Conservation (phyloP, 1,140 invertebrate genomes). For the Papilio aristodemus region DNA sequence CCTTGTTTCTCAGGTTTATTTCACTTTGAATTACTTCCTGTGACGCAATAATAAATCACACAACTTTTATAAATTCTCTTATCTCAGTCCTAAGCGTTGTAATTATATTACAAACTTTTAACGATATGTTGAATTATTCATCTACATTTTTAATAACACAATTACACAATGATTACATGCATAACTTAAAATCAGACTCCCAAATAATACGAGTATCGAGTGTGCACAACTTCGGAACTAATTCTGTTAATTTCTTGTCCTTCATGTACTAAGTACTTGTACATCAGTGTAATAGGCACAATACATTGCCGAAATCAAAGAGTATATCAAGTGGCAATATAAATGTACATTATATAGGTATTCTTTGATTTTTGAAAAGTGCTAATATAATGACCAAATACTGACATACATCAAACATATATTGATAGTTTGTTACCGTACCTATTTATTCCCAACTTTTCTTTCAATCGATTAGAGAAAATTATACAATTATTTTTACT, state of each 20-base stretch:
- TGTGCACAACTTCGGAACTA: neutral
- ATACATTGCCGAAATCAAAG: slow-evolving; percentile 2
- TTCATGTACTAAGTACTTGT: neutral
- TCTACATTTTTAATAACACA: neutral
- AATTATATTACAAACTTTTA: neutral
- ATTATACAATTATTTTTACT: no score
- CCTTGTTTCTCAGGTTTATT: slow-evolving; percentile 28
- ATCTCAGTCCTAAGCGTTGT: neutral
- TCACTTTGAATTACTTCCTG: slow-evolving; percentile 30
- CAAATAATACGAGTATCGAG: slow-evolving; percentile 1
- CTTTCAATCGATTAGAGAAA: no score
- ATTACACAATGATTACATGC: neutral
- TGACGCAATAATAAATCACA: slow-evolving; percentile 32
- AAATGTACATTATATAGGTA: no score
- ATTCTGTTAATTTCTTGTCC: neutral
- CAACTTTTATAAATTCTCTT: neutral
- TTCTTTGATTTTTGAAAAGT: no score
- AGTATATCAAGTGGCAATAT: neutral
- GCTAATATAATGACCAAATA: no score
- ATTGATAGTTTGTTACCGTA: no score
- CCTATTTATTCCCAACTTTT: no score
- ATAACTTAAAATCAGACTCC: neutral
- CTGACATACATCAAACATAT: no score
- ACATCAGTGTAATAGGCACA: slow-evolving; percentile 21
- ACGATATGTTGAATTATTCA: neutral